Base-by-base conservation (phyloP, 2,113 vertebrate species). In the Hippocampus barbouri region DNA sequence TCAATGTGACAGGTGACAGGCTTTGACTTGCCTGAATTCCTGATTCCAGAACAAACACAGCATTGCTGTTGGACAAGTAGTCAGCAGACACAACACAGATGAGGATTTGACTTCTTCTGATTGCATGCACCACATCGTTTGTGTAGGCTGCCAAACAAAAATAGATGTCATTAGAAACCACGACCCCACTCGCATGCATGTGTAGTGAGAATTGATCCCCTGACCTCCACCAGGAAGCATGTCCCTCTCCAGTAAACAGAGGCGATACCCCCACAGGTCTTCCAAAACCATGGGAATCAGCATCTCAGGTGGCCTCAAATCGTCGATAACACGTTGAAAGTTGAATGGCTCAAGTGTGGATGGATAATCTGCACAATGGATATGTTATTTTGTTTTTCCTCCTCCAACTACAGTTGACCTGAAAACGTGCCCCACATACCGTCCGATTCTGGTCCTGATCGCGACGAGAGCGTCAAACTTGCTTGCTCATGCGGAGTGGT, bases 181-280 rank as follows among this genome's bases (percentile, higher is more conserved):
- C 30, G 14, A 41, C 10, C 10, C 23, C 56, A 25, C 10, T 14
- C 41, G 56, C 1, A 34, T 8, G 14, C 25, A 51, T 11, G 47
- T 27, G 25, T n/a, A 70, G 20, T 45, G 20, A 45, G 15, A 56
- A 3, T 0, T 30, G 27, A 63, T 47, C 21, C 15, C 38, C 79
- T 91, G 76, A 98, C 96, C 95, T 93, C 94, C 95, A 80, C 96
- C 96, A 0, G 96, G 96, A 59, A 93, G 86, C 63, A 95, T 66
- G 57, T 98, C 96, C 84, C 96, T 93, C 80, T 97, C 95, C 59
- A 93, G 79, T 76, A 98, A 90, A 77, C 93, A 96, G 61, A 98
- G 80, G 5, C 88, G 93, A 72, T 96, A 96, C 25, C 94, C 94
- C 27, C 94, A 94, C 84, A 82, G 88, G 27, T 92, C 91, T 89